Evolutionary conservation across 2,113 vertebrate species (phyloP).

Genomic region (Megaceryle maxima): DNA sequence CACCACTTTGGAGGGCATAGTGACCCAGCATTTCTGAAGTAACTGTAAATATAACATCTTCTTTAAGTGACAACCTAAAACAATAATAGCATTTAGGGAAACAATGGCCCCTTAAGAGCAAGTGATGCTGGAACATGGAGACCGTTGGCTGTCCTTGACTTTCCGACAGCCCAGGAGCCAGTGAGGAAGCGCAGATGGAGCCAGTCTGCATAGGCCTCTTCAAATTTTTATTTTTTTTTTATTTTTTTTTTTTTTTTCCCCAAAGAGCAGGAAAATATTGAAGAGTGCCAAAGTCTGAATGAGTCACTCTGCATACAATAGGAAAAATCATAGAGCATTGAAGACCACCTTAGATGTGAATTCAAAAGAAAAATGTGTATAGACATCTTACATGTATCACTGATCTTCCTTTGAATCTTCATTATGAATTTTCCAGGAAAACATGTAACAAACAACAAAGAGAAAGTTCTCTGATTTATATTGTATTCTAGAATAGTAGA

Average conservation of each 20-base stretch:
- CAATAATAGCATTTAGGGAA: conserved; percentile 16
- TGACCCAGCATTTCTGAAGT: not conserved
- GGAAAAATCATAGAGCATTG: not conserved
- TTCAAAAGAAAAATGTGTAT: not conserved
- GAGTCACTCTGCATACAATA: conserved; percentile 21
- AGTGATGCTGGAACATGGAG: conserved; percentile 9
- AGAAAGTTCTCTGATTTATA: conserved; percentile 26
- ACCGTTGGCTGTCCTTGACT: conserved; percentile 35
- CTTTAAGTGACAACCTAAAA: conserved; percentile 52
- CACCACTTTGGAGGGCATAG: not conserved
- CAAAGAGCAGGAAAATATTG: conserved; percentile 45
- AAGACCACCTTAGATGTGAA: conserved; percentile 6
- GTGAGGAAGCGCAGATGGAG: conserved; percentile 59
- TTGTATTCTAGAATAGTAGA: not conserved
- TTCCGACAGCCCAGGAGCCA: not conserved
- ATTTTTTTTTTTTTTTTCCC: not conserved
- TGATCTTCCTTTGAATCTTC: conserved; percentile 35
- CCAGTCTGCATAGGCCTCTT: not conserved
- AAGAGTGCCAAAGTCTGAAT: conserved; percentile 36
- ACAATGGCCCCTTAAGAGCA: conserved; percentile 53
- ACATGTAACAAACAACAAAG: not conserved
- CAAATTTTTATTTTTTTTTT: not conserved
- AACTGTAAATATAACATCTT: not conserved
- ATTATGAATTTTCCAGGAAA: conserved; percentile 44
- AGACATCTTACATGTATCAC: not conserved